These are phyloP conservation scores for Portunus trituberculatus DNA, from an alignment of 1,140 invertebrate genomes.

Conservation along the genomic window DNA sequence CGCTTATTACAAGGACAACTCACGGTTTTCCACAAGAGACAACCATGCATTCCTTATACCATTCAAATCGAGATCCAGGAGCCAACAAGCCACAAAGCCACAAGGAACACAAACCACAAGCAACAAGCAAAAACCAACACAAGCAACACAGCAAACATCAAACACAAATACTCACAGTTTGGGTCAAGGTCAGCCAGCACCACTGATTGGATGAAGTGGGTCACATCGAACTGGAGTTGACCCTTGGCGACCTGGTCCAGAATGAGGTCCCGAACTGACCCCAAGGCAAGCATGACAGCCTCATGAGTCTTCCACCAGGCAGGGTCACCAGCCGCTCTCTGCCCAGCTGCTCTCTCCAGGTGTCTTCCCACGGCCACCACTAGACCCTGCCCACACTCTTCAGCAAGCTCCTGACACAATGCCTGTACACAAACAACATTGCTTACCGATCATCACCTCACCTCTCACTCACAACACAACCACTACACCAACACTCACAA, in stretches of 20 bases:
- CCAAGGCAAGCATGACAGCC: slow-evolving; percentile 86
- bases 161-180: slow-evolving; percentile 79
- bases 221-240: slow-evolving; percentile 85
- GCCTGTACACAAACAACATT: neutral
- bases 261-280: slow-evolving; percentile 80
- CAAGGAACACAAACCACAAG: too few relatives aligned
- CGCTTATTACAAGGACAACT: too few relatives aligned
- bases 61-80: too few relatives aligned
- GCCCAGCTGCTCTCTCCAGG: slow-evolving; percentile 83
- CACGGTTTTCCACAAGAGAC: too few relatives aligned
- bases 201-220: slow-evolving; percentile 84
- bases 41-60: too few relatives aligned
- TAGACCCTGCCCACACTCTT: slow-evolving; percentile 84
- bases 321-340: slow-evolving; percentile 81
- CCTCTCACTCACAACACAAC: too few relatives aligned
- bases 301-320: slow-evolving; percentile 90
- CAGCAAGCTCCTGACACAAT: slow-evolving; percentile 80
- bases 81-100: too few relatives aligned
- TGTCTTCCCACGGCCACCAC: slow-evolving; percentile 86
- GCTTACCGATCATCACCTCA: too few relatives aligned
- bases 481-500: too few relatives aligned
- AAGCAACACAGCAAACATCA: slow-evolving; percentile 26
- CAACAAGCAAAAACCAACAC: too few relatives aligned
- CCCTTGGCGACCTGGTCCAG: slow-evolving; percentile 83
- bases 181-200: slow-evolving; percentile 81